A percentile compares a stretch with the other conserved stretches of the same genome.
Evolutionary conservation across 30 jellyfish, hydroid and myxozoan genomes (phyloP).

Genomic region (Hydractinia echinata): DNA sequence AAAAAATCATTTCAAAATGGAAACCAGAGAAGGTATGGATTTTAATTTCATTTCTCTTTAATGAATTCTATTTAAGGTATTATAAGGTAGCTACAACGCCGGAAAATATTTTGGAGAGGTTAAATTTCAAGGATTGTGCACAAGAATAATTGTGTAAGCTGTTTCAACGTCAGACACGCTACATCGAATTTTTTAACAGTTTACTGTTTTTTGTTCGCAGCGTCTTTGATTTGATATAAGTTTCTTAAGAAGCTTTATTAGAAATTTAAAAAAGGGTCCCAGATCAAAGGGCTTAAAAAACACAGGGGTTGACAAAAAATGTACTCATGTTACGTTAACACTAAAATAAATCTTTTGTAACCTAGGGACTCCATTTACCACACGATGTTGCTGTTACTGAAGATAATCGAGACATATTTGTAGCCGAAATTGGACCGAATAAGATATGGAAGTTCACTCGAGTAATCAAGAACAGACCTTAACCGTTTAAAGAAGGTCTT

Average conservation of each 20-base stretch:
- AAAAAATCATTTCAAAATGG: constrained; percentile 24
- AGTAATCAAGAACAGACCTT: not conserved
- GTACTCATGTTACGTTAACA: no score
- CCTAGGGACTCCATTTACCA: constrained; percentile 73
- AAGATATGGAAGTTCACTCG: constrained; percentile 8
- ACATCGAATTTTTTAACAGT: no score
- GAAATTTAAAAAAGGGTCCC: no score
- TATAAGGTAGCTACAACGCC: not conserved
- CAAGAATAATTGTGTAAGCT: no score
- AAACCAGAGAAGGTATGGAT: constrained; percentile 6
- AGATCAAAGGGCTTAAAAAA: no score
- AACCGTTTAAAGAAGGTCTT: not conserved
- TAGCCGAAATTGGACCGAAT: constrained; percentile 87
- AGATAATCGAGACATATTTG: constrained; percentile 53
- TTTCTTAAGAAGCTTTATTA: no score
- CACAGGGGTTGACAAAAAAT: no score
- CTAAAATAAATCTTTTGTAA: not conserved
- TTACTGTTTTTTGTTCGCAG: no score
- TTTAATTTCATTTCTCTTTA: constrained; percentile 2
- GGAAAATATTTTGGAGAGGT: no score
- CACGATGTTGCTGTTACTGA: constrained; percentile 80
- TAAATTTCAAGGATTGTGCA: no score
- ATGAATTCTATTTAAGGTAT: not conserved
- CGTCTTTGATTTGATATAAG: no score
- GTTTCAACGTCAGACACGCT: no score